Evolutionary conservation across 1,140 invertebrate genomes (phyloP).

Genomic region (Subanguina moxae): DNA sequence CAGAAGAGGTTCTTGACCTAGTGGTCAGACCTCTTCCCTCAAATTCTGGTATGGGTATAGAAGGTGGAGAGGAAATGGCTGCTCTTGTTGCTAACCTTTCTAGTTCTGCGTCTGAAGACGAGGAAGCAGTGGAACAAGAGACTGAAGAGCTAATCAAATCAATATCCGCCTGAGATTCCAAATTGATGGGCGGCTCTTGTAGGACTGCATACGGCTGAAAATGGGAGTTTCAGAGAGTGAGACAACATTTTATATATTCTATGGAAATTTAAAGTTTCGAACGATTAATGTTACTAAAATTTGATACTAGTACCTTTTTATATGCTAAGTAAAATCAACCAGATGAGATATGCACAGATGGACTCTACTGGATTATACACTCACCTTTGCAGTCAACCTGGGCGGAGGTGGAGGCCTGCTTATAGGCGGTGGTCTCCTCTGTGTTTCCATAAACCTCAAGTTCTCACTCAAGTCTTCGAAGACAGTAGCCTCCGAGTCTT

Average conservation of each 20-base stretch:
- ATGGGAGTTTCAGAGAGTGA: no score
- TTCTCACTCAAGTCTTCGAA: constrained; percentile 9
- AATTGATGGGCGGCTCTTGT: no score
- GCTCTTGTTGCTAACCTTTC: background rate
- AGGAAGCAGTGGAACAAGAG: background rate
- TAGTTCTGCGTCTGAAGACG: background rate
- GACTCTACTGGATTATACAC: no score
- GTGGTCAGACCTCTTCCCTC: background rate
- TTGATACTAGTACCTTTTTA: no score
- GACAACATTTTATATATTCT: no score
- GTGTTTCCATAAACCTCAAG: background rate
- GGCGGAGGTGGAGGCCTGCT: constrained; percentile 7
- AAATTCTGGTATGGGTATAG: background rate
- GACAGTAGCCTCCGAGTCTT: background rate
- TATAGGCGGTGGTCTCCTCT: constrained; percentile 2
- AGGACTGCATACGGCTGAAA: no score
- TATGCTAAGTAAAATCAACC: no score
- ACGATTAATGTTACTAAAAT: no score
- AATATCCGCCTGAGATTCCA: background rate
- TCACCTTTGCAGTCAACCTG: background rate
- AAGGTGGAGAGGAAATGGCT: background rate
- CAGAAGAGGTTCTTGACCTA: background rate
- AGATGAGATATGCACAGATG: no score
- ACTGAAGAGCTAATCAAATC: background rate
- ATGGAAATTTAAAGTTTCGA: no score